phyloP scores from a whole-genome alignment of 2,888 invertebrate genomes.

The Rutpela maculata region DNA sequence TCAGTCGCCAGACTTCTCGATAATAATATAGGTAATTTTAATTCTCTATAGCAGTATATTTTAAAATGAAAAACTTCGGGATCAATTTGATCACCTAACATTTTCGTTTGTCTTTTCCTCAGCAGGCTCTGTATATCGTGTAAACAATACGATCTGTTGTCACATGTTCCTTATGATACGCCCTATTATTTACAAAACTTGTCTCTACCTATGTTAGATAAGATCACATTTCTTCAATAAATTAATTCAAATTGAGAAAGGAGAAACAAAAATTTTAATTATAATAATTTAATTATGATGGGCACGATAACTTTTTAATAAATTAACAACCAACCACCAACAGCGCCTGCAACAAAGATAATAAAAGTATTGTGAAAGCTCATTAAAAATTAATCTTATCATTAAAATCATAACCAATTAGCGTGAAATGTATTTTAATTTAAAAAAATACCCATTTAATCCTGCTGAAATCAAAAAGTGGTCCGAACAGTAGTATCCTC shows the following conservation, averaged over 20 bases:
- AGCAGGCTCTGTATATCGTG: no score
- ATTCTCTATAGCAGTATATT: no score
- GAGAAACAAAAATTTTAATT: conserved; percentile 2
- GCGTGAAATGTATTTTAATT: conserved; percentile 15
- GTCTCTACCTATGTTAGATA: neutral
- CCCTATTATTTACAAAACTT: no score
- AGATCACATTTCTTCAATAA: conserved; percentile 17
- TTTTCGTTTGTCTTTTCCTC: no score
- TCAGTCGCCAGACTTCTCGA: no score
- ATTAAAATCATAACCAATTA: conserved; percentile 27
- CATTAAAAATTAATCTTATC: conserved; percentile 17
- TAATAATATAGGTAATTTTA: no score
- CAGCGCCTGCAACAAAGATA: conserved; percentile 4
- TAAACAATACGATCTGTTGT: no score
- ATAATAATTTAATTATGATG: conserved; percentile 7
- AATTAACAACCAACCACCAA: conserved; percentile 3
- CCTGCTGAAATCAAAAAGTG: conserved; percentile 33
- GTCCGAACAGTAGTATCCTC: conserved; percentile 34
- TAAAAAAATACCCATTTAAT: conserved; percentile 19
- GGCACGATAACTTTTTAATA: conserved; percentile 1
- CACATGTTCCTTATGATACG: no score
- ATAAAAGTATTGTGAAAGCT: conserved; percentile 11
- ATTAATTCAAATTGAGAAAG: neutral
- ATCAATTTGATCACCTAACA: no score
- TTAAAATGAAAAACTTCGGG: no score